phyloP scores from a whole-genome alignment of 2,113 vertebrate species.

The Edolisoma coerulescens region DNA sequence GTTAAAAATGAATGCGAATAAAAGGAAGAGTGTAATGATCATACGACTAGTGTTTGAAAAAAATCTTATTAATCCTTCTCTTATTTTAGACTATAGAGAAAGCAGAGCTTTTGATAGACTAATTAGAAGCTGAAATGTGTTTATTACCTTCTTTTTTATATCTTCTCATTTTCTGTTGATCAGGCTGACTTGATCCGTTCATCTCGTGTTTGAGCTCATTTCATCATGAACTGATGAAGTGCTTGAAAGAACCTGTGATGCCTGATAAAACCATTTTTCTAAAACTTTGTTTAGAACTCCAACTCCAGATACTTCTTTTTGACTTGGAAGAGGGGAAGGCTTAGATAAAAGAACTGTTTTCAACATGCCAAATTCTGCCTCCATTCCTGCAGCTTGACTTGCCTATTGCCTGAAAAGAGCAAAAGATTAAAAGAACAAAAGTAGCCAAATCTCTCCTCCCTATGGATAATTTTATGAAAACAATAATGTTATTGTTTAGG shows the following conservation, averaged over 20 bases:
- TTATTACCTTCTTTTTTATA: slow-evolving; percentile 22
- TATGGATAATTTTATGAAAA: background rate
- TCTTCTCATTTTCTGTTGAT: slow-evolving; percentile 1
- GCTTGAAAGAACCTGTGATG: slow-evolving; percentile 11
- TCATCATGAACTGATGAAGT: background rate
- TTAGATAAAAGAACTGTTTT: background rate
- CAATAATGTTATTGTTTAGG: background rate
- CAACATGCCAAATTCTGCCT: background rate
- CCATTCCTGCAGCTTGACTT: background rate
- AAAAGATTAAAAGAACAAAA: background rate
- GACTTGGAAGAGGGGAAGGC: background rate
- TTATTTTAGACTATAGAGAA: slow-evolving; percentile 10
- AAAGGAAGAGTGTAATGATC: slow-evolving; percentile 7
- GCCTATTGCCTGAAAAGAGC: background rate
- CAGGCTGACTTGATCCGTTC: background rate
- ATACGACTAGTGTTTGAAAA: background rate
- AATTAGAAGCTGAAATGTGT: slow-evolving; percentile 52
- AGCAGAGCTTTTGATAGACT: slow-evolving; percentile 40
- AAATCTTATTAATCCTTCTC: slow-evolving; percentile 19
- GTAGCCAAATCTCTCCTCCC: background rate
- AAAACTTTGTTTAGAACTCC: slow-evolving; percentile 8
- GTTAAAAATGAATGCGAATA: slow-evolving; percentile 34
- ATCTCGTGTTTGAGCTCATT: slow-evolving; percentile 31
- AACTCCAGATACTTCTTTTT: background rate
- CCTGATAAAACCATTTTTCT: background rate